Conservation (phyloP, 2,113 vertebrate species). For the Pristiophorus japonicus region DNA sequence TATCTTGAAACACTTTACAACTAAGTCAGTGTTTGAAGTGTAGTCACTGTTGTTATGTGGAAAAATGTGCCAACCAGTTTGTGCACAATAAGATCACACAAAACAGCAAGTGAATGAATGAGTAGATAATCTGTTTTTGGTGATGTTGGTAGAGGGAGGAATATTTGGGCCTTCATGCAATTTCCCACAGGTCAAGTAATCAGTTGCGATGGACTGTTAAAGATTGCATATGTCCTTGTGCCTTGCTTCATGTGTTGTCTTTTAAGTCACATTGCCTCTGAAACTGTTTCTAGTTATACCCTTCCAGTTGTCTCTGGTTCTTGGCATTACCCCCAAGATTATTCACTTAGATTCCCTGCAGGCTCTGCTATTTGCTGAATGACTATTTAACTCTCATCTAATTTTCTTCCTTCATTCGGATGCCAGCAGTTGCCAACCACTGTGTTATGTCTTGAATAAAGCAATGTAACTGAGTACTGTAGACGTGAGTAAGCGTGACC, state of each 20-base stretch:
- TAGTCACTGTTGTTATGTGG: background rate
- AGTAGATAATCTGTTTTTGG: background rate
- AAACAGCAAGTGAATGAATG: background rate
- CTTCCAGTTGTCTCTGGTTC: background rate
- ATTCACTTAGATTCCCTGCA: background rate
- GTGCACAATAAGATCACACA: background rate
- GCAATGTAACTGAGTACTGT: no score
- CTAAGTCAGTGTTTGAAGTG: background rate
- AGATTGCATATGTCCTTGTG: background rate
- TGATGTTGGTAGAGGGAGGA: background rate
- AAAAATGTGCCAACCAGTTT: background rate
- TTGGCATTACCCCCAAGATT: background rate
- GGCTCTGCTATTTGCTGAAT: background rate
- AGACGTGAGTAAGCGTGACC: no score
- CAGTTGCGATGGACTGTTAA: background rate
- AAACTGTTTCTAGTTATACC: background rate
- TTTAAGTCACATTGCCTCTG: background rate
- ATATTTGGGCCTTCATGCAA: background rate
- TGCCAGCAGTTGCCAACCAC: background rate
- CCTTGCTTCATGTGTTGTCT: background rate
- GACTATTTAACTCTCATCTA: background rate
- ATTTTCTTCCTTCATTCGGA: background rate
- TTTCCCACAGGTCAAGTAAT: background rate
- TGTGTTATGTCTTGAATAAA: no score
- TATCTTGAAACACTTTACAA: background rate